Base-by-base conservation (phyloP, 2,797 vertebrate species). In the Cyprinella venusta region DNA sequence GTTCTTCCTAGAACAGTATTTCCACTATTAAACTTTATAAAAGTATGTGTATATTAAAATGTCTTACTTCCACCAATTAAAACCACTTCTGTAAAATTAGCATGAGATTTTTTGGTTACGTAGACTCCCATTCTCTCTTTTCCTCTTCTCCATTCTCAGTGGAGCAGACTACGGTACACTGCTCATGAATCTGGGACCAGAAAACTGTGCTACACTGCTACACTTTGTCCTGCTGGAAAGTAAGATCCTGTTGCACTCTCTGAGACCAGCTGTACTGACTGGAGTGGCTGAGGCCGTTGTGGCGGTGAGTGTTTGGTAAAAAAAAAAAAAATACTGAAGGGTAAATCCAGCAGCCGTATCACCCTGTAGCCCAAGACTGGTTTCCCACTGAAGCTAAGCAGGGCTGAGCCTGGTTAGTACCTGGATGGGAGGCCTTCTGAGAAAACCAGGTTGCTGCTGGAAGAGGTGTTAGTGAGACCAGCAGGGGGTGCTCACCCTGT, bases 191-290 rank as follows among this genome's bases (percentile, higher is more conserved):
- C 94, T 99, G 91, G 98, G 98, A 86, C 92, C 97, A 0, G 98
- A 99, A 91, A 98, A 98, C 93, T 98, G 97, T 86, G 97, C 96
- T 79, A 97, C 96, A 0, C 89, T 99, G 88, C 93, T 99, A 86
- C 95, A 96, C 89, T 98, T 98, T 87, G 95, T 99, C 61, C 92
- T 99, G 79, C 92, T 97, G 88, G 98, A 99, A 92, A 96, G 90
- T 92, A 99, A 99, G 91, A 98, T 99, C 89, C 95, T 99, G 82
- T 94, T 99, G 63, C 98, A 99, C 92, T 99, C 98, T 12, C 96
- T 99, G 48, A 92, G 98, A 85, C 98, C 98, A 8, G 98, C 96
- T 40, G 97, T 99, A 84, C 92, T 99, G 89, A 99, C 98, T 7
- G 97, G 98, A 81, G 95, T 99, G 84, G 97, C 97, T 3, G 98